Evolutionary conservation across 1,140 invertebrate genomes (phyloP), one percentile per base, ranked within the genome.

Genomic region (Saxidomus purpurata): DNA sequence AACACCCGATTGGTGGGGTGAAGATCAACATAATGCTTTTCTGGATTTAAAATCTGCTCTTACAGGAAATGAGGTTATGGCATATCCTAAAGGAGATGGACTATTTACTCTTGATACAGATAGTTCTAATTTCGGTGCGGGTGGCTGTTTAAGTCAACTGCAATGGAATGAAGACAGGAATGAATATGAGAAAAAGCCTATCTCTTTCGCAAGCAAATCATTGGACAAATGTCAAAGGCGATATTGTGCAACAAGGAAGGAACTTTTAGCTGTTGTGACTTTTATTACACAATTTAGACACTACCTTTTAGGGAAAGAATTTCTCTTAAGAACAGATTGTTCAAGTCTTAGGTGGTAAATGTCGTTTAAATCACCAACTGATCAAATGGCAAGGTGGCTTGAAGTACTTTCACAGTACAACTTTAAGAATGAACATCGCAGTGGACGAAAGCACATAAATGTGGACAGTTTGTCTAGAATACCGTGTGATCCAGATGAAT

Each of bases 341-440:
- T 28, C 49, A 34, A 49, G 89, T 22, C 61, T 92, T 0, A 89
- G 77, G 63, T 93, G 89, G 89, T 15, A 91, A 19, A n/a, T 84
- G 19, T 59, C 25, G 28, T 85, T 85, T 34, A 90, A 90, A 19
- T 74, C 85, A 47, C 89, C 92, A 17, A 69, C 47, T 19, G 90
- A 77, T 13, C 91, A 89, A 71, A 31, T 93, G 76, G 88, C 91
- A 6, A 52, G 93, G 47, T 94, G 93, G 93, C 49, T 83, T 8
- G 87, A 94, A 25, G n/a, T 59, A 11, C 59, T 94, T 43, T 52
- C 69, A 19, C 77, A 85, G 28, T 92, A 52, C 59, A 34, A 90
- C 22, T 87, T 87, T 38, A 67, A 74, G 11, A 90, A 89, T 22
- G 36, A 82, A 28, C 87, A 91, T 61, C 71, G 87, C 1, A 63